Percentiles rank a stretch among this genome's conserved stretches.
Conservation (phyloP, 2,888 invertebrate species). For the Drosophila dives region DNA sequence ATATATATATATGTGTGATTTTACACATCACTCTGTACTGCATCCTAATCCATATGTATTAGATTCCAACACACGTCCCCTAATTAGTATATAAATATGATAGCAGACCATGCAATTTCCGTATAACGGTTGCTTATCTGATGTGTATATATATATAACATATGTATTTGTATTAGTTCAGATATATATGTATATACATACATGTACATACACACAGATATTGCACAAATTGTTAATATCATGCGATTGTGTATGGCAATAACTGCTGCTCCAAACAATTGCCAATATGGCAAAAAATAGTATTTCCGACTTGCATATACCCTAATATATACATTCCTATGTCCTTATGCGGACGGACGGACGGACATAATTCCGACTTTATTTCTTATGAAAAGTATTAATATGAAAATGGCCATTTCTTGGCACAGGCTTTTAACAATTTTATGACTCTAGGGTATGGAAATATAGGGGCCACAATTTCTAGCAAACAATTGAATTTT, state of each 20-base stretch:
- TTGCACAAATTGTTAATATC: neutral
- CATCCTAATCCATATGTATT: conserved; percentile 30
- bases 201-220: neutral
- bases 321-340: neutral
- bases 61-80: conserved; percentile 12
- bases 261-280: neutral
- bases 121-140: conserved; percentile 2
- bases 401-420: neutral
- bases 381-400: too few species aligned
- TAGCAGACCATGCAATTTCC: conserved; percentile 14
- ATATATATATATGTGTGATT: neutral
- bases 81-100: conserved; percentile 40
- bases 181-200: neutral
- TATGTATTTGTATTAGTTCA: neutral
- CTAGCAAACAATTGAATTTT: neutral
- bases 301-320: neutral
- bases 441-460: neutral
- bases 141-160: neutral
- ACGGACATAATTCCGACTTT: neutral
- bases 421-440: neutral
- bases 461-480: neutral
- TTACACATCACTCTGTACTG: neutral
- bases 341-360: neutral
- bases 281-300: neutral
- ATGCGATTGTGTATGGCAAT: neutral